Conservation (phyloP, 2,888 invertebrate species). For the Metalampra italica region DNA sequence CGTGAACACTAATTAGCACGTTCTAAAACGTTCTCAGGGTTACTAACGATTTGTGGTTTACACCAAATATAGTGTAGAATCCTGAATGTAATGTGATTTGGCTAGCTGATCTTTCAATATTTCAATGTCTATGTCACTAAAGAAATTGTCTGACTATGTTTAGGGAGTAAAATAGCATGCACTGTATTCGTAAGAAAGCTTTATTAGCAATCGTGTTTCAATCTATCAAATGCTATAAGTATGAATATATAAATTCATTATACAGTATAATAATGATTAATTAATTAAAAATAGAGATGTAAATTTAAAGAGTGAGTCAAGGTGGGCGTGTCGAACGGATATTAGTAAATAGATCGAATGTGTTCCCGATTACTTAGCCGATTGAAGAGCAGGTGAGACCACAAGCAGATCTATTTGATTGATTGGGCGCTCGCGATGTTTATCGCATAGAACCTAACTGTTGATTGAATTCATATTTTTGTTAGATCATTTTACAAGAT, state of each 20-base stretch:
- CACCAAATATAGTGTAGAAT: too few relatives aligned
- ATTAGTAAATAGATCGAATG: constrained; percentile 37
- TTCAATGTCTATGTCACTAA: too few relatives aligned
- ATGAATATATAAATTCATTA: background rate
- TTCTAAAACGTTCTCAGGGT: too few relatives aligned
- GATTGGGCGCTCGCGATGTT: constrained; percentile 43
- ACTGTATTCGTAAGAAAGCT: too few relatives aligned
- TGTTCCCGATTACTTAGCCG: constrained; percentile 38
- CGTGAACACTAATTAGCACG: too few relatives aligned
- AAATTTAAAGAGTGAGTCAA: constrained; percentile 22
- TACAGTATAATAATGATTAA: background rate
- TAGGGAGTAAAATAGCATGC: too few relatives aligned
- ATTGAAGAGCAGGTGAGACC: constrained; percentile 40
- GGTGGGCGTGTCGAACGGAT: constrained; percentile 32
- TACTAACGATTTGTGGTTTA: too few relatives aligned
- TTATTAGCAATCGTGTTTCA: too few relatives aligned
- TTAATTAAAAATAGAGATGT: background rate
- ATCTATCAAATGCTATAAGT: too few relatives aligned
- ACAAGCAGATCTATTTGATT: constrained; percentile 38
- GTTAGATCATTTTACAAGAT: constrained; percentile 1
- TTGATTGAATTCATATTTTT: constrained; percentile 43
- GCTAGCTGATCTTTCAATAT: too few relatives aligned
- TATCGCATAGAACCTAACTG: constrained; percentile 37
- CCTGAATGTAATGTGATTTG: too few relatives aligned
- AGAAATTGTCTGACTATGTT: too few relatives aligned